These are phyloP conservation scores for Propithecus deckenii DNA, from an alignment of 2,797 vertebrate genomes.

Conservation along the genomic window DNA sequence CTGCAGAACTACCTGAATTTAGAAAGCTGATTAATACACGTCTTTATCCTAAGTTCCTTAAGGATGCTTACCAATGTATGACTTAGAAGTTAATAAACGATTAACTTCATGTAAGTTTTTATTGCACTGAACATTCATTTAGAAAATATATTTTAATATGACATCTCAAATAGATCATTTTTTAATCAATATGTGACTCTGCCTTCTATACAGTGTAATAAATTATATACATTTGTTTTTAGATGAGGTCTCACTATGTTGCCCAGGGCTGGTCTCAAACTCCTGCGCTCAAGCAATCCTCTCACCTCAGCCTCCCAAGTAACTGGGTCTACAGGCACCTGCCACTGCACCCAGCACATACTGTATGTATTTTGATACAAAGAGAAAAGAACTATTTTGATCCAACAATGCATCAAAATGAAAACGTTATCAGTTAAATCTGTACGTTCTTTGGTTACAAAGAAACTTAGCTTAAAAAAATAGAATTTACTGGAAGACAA, in stretches of 20 bases:
- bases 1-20: conserved; percentile 82
- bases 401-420: not conserved
- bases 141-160: conserved; percentile 13
- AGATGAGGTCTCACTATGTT: not conserved
- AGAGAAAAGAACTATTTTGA: not conserved
- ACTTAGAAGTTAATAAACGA: conserved; percentile 76
- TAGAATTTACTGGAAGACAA: not conserved
- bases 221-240: not conserved
- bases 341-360: not conserved
- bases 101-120: conserved; percentile 56
- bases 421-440: conserved; percentile 7
- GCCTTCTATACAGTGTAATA: not conserved
- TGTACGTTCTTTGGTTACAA: not conserved
- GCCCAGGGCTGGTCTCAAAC: not conserved
- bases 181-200: not conserved
- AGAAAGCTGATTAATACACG: conserved; percentile 74
- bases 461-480: not conserved
- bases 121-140: not conserved
- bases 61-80: not conserved
- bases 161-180: not conserved
- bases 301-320: not conserved
- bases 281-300: not conserved
- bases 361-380: not conserved
- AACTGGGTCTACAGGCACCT: not conserved
- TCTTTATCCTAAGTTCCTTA: conserved; percentile 53